phyloP scores from a whole-genome alignment of 2,888 invertebrate genomes.

The Xestia rhomboidea region DNA sequence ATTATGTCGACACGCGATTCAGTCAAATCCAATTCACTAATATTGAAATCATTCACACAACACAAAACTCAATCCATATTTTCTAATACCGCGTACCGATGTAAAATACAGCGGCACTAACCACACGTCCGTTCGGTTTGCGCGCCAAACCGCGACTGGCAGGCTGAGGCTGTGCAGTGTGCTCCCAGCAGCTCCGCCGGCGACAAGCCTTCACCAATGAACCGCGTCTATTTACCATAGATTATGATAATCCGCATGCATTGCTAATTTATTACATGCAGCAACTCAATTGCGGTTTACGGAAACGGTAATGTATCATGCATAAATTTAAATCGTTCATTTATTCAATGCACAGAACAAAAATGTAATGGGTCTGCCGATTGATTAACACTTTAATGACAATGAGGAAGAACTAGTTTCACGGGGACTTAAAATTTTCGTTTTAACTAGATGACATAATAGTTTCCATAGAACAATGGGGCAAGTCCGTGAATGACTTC shows the following conservation, averaged over 20 bases:
- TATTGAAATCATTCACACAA: constrained; percentile 72
- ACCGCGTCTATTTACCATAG: constrained; percentile 49
- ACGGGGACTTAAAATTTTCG: constrained; percentile 62
- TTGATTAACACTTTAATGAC: constrained; percentile 70
- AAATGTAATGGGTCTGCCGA: constrained; percentile 67
- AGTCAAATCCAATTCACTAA: constrained; percentile 71
- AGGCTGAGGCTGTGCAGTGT: too few relatives aligned
- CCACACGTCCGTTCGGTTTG: constrained; percentile 71
- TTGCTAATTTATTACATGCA: constrained; percentile 46
- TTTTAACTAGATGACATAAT: constrained; percentile 71
- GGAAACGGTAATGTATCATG: constrained; percentile 50
- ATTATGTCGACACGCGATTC: constrained; percentile 72
- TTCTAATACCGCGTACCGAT: constrained; percentile 56
- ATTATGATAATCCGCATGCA: constrained; percentile 50
- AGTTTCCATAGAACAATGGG: constrained; percentile 70
- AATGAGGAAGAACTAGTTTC: constrained; percentile 73
- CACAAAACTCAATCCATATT: constrained; percentile 71
- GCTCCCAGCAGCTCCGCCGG: constrained; percentile 50
- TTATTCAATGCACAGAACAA: constrained; percentile 45
- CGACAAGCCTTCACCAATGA: constrained; percentile 58
- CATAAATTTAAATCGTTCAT: constrained; percentile 5
- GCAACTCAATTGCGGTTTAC: constrained; percentile 28
- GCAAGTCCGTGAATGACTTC: constrained; percentile 55
- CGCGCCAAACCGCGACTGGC: constrained; percentile 84
- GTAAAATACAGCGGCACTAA: constrained; percentile 43